Base-by-base conservation (phyloP, 37 sponge, comb jelly and placozoan species). In the Petrosia ficiformis region DNA sequence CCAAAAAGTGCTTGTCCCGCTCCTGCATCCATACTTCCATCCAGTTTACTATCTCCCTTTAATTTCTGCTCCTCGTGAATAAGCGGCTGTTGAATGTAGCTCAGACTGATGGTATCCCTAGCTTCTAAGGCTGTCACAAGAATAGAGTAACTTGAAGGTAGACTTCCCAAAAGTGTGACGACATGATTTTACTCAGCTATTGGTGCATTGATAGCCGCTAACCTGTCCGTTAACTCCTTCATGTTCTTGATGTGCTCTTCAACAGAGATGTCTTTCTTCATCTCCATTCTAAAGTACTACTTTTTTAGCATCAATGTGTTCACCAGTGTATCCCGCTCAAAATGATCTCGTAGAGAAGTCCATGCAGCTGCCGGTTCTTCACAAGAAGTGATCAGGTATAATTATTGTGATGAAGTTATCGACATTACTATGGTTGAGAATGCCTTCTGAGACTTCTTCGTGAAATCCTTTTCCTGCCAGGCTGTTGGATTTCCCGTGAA, bases 91-190 rank as follows among this genome's bases (percentile, higher is more conserved):
- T 86, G 76, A 40, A 79, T 74, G 54, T 42, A 73, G 39, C 41
- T 37, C 39, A 84, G 66, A 3, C 22, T 68, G 24, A 83, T 2
- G 34, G 68, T 74, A 37, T 86, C 86, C 25, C 71, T 78, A 36
- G 86, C 64, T 68, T 80, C 76, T 36, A 80, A 70, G 22, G 81
- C 77, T 37, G 87, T 87, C 1, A 81, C 81, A 22, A 87, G 67
- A 33, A 64, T 80, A 8, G 80, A 73, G 32, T 38, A 86, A 25
- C 41, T 24, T 0, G 34, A 6, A 33, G 80, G 86, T 42, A 86
- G 54, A 39, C 75, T 86, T 41, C 75, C 71, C 36, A 86, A 40
- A 0, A 86, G 76, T 25, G 71, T 86, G 22, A 86, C 75, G 1
- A 75, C 86, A 36, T 79, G 76, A 30, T 80, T 70, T 75, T 80